Evolutionary conservation across 2,113 vertebrate species (phyloP).

Genomic region (Paramisgurnus dabryanus): DNA sequence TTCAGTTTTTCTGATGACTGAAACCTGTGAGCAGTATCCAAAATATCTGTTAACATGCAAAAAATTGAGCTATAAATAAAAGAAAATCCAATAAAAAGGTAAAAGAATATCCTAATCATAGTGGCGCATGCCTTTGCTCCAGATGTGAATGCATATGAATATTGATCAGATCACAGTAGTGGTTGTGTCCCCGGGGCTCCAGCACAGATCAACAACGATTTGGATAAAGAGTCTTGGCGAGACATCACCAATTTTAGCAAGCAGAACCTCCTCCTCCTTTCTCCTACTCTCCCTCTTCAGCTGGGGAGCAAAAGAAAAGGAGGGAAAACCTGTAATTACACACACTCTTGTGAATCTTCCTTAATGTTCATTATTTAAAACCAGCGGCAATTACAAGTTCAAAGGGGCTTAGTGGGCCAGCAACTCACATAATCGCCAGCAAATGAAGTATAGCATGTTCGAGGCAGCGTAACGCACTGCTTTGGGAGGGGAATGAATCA

Average conservation of each 20-base stretch:
- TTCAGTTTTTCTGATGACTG: background rate
- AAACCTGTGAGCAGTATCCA: slow-evolving; percentile 41
- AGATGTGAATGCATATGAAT: slow-evolving; percentile 93
- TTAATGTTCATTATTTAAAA: slow-evolving; percentile 99
- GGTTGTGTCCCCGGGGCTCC: slow-evolving; percentile 78
- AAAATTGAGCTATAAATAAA: slow-evolving; percentile 49
- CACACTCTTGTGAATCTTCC: slow-evolving; percentile 89
- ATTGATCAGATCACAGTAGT: slow-evolving; percentile 85
- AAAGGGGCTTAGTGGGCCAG: slow-evolving; percentile 97
- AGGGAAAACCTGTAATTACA: slow-evolving; percentile 85
- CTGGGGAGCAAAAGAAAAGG: slow-evolving; percentile 66
- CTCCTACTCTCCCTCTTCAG: slow-evolving; percentile 61
- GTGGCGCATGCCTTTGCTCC: slow-evolving; percentile 80
- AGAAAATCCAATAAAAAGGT: slow-evolving; percentile 8
- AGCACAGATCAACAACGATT: slow-evolving; percentile 78
- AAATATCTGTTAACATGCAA: slow-evolving; percentile 55
- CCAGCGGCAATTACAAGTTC: slow-evolving; percentile 99
- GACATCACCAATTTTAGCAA: slow-evolving; percentile 76
- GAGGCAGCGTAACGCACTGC: slow-evolving; percentile 84
- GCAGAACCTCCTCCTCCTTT: slow-evolving; percentile 74
- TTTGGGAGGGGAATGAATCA: slow-evolving; percentile 82
- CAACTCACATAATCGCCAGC: slow-evolving; percentile 96
- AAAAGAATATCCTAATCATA: slow-evolving; percentile 71
- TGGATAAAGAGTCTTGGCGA: slow-evolving; percentile 73
- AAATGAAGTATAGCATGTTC: slow-evolving; percentile 97